Percentiles rank a stretch among this genome's conserved stretches.
Evolutionary conservation across 2,113 vertebrate genomes (phyloP).

Genomic region (Dermatemys mawii): DNA sequence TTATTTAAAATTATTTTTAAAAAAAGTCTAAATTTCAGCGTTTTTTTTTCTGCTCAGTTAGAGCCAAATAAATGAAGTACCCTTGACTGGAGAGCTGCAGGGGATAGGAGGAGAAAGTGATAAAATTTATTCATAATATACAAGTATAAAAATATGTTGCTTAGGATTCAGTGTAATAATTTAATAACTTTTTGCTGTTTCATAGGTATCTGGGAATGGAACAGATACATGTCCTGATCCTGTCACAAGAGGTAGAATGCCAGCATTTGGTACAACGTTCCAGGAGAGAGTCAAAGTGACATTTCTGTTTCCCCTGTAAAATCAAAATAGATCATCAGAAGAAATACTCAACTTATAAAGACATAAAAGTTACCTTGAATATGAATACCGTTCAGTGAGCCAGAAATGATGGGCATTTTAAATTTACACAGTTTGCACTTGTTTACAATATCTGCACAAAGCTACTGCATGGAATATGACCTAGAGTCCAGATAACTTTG

Average conservation of each 20-base stretch:
- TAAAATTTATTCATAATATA: slow-evolving; percentile 78
- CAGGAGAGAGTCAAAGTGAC: slow-evolving; percentile 96
- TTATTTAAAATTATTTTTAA: slow-evolving; percentile 10
- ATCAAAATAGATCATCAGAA: slow-evolving; percentile 42
- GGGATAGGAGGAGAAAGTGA: slow-evolving; percentile 67
- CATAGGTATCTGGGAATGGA: slow-evolving; percentile 94
- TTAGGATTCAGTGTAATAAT: slow-evolving; percentile 80
- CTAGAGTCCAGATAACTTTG: background rate
- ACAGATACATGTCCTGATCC: slow-evolving; percentile 93
- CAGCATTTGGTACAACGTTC: slow-evolving; percentile 98
- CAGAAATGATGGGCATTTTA: background rate
- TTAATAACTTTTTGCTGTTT: slow-evolving; percentile 94
- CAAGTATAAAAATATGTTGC: slow-evolving; percentile 82
- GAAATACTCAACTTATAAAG: background rate
- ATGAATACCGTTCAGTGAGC: background rate
- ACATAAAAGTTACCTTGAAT: background rate
- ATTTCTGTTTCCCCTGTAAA: slow-evolving; percentile 93
- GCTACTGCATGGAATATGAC: background rate
- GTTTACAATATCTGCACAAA: background rate
- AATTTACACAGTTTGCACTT: background rate
- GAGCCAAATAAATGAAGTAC: slow-evolving; percentile 59
- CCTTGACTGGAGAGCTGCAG: slow-evolving; percentile 51
- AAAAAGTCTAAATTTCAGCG: background rate
- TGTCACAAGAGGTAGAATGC: slow-evolving; percentile 94
- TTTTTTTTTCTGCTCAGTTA: slow-evolving; percentile 28